These are phyloP conservation scores for Salmo trutta DNA, from an alignment of 2,797 vertebrate genomes.

Conservation along the genomic window DNA sequence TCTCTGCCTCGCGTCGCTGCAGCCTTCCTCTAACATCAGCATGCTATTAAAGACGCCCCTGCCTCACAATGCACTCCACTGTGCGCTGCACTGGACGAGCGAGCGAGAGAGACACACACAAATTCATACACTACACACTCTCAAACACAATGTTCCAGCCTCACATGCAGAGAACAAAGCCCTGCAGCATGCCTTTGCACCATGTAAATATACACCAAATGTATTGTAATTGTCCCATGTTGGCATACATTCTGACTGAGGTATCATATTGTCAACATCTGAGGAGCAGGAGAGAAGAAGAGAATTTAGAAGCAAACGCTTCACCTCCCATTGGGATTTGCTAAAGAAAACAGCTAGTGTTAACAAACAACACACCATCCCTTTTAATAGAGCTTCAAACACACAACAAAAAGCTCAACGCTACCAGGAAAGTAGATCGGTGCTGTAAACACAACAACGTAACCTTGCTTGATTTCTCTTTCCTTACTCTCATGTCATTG, in stretches of 20 bases:
- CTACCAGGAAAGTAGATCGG: constrained; percentile 21
- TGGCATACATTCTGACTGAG: constrained; percentile 78
- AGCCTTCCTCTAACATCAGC: constrained; percentile 84
- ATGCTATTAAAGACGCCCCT: constrained; percentile 91
- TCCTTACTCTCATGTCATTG: constrained; percentile 79
- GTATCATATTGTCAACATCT: constrained; percentile 72
- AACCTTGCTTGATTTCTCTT: constrained; percentile 45
- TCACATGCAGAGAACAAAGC: constrained; percentile 79
- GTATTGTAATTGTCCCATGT: constrained; percentile 80
- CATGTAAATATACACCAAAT: constrained; percentile 80
- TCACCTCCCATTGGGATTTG: constrained; percentile 72
- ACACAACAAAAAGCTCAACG: constrained; percentile 62
- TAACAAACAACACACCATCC: constrained; percentile 67
- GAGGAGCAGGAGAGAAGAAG: constrained; percentile 61
- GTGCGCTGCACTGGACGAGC: neutral
- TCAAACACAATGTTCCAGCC: constrained; percentile 37
- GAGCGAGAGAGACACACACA: neutral
- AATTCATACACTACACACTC: neutral
- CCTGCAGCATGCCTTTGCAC: constrained; percentile 79
- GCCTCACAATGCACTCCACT: constrained; percentile 59
- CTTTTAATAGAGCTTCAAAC: constrained; percentile 56
- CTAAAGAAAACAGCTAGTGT: constrained; percentile 68
- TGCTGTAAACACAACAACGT: constrained; percentile 43
- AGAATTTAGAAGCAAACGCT: constrained; percentile 64
- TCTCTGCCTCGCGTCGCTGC: constrained; percentile 75